Evolutionary conservation across 2,888 invertebrate genomes (phyloP), one percentile per base, ranked within the genome.

Genomic region (Spodoptera picta): DNA sequence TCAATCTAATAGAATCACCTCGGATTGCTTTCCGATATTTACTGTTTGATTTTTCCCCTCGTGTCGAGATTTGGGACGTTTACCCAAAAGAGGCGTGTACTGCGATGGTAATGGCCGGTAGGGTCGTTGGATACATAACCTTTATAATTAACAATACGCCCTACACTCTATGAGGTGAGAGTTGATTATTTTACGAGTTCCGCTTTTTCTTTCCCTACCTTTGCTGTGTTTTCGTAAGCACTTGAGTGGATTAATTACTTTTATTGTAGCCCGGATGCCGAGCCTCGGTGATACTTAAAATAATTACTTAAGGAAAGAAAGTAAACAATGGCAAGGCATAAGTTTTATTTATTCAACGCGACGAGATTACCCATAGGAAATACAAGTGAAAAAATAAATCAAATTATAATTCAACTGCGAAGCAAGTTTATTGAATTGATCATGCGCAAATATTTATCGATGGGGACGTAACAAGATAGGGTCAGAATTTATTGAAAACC

Each of bases 361-460:
- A 43, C 45, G 23, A 47, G 41, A 72, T 60, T 74, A 58, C 64
- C 59, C 27, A 60, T 9, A 65, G 52, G 61, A 63, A 73, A 68
- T 65, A 52, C 50, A 54, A 65, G 63, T 61, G 57, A 66, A 65
- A 61, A 80, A 71, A 73, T 64, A 77, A 80, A 83, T 77, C 79
- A 77, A 83, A 81, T 76, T 76, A 72, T 68, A 81, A 88, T 88
- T 89, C 89, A 87, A 89, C 85, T 86, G 83, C 72, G 85, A 86
- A 80, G 73, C 84, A 87, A 90, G 86, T 91, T 92, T 92, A 93
- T 92, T 91, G 92, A 87, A 89, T 92, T 92, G 90, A 92, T 93
- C 92, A 93, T 92, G 93, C 93, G 93, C 92, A 93, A 94, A 94
- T 93, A 94, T 94, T 93, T 94, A 94, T 94, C 83, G 94, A 91